Conservation (phyloP, 2,797 vertebrate genomes). For the Falco naumanni region DNA sequence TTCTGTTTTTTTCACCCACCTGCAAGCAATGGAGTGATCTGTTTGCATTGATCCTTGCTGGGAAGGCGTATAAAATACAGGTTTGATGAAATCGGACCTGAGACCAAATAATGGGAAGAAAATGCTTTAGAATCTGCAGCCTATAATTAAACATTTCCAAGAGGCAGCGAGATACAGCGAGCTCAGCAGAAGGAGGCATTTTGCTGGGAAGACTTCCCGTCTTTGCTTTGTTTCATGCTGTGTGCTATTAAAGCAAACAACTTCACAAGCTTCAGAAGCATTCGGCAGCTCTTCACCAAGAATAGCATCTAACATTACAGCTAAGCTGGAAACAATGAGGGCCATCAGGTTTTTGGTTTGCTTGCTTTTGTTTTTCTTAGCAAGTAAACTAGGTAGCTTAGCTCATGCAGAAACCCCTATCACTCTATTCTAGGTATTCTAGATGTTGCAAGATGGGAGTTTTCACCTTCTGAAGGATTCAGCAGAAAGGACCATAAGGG, state of each 20-base stretch:
- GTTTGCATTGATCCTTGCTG: neutral
- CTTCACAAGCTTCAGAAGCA: neutral
- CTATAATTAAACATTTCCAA: conserved; percentile 29
- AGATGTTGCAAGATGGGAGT: neutral
- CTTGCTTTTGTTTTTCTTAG: neutral
- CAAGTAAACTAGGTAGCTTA: neutral
- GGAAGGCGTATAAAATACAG: neutral
- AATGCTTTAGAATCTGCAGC: neutral
- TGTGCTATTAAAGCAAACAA: conserved; percentile 39
- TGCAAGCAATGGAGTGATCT: neutral
- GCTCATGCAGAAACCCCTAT: conserved; percentile 9
- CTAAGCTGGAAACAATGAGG: neutral
- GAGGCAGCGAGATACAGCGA: neutral
- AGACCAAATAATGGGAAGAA: neutral
- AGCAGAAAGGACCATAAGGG: neutral
- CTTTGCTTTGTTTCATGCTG: conserved; percentile 31
- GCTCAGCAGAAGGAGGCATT: conserved; percentile 43
- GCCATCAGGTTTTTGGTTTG: neutral
- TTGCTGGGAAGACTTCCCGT: neutral
- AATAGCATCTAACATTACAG: conserved; percentile 15
- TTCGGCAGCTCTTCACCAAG: conserved; percentile 13
- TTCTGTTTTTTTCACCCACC: neutral
- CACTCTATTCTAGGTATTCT: neutral
- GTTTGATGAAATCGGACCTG: neutral
- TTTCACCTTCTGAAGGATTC: neutral